Conservation (phyloP, 2,888 invertebrate species). For the Chirona hameri region DNA sequence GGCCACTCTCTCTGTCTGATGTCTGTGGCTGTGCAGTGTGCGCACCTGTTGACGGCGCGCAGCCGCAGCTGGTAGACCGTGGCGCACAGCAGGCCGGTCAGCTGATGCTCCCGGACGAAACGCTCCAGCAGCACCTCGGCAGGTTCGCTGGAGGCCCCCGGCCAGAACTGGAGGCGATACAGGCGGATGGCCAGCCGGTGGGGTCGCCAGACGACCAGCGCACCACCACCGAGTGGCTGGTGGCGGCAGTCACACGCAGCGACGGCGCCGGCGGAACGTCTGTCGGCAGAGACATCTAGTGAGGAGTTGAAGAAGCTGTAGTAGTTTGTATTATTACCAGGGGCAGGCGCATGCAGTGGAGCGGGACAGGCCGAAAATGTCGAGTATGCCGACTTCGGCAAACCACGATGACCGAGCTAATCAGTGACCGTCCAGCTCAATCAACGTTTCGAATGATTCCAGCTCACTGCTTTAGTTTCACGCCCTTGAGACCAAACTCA, state of each 20-base stretch:
- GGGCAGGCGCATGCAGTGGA: too few relatives aligned
- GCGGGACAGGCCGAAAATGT: too few relatives aligned
- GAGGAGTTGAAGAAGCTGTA: neutral
- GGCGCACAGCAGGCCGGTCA: slow-evolving; percentile 35
- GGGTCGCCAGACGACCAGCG: neutral
- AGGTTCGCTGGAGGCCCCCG: neutral
- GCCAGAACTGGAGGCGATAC: neutral
- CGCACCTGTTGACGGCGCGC: slow-evolving; percentile 33
- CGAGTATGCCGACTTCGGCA: too few relatives aligned
- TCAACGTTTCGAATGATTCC: too few relatives aligned
- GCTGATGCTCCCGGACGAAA: slow-evolving; percentile 33
- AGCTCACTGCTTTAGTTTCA: too few relatives aligned
- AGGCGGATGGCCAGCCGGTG: neutral
- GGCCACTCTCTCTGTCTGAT: too few relatives aligned
- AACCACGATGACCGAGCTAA: too few relatives aligned
- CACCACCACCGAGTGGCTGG: neutral
- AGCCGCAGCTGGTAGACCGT: slow-evolving; percentile 36
- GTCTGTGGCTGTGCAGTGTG: too few relatives aligned
- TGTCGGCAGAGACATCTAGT: neutral
- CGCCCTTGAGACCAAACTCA: too few relatives aligned
- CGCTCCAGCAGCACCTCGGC: slow-evolving; percentile 30
- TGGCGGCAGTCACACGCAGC: neutral
- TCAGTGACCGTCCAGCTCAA: too few relatives aligned
- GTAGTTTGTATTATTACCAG: too few relatives aligned
- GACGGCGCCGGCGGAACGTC: neutral